Conservation (phyloP, 2,113 vertebrate genomes). For the Alosa alosa region DNA sequence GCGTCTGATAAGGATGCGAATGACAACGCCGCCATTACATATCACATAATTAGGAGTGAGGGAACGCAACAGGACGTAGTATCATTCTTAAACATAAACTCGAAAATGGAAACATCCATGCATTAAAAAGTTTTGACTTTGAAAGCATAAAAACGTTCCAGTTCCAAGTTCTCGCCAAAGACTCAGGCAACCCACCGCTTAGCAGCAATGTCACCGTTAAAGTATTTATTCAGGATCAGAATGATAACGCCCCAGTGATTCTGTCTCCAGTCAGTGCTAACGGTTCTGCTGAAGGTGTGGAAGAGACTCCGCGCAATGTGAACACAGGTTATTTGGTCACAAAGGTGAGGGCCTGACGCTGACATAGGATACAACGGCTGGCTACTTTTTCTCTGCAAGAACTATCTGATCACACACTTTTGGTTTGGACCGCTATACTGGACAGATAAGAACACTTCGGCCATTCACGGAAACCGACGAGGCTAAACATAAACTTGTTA, state of each 20-base stretch:
- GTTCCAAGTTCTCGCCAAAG: conserved; percentile 50
- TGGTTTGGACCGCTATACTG: conserved; percentile 52
- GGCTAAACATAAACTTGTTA: conserved; percentile 48
- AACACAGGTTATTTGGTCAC: conserved; percentile 54
- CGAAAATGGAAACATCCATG: conserved; percentile 49
- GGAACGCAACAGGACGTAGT: background rate
- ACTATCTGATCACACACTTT: conserved; percentile 52
- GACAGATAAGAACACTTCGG: conserved; percentile 55
- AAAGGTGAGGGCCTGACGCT: conserved; percentile 56
- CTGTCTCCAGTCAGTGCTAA: conserved; percentile 46
- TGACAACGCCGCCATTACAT: conserved; percentile 51
- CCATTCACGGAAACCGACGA: conserved; percentile 55
- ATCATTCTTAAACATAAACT: conserved; percentile 52
- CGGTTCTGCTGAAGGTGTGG: conserved; percentile 48
- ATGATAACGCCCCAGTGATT: conserved; percentile 58
- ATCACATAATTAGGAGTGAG: conserved; percentile 43
- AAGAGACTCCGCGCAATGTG: conserved; percentile 49
- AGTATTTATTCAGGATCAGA: conserved; percentile 58
- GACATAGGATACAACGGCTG: conserved; percentile 60
- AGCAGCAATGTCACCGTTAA: conserved; percentile 52
- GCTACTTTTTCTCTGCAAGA: conserved; percentile 52
- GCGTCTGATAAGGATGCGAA: conserved; percentile 55
- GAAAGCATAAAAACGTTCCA: conserved; percentile 41
- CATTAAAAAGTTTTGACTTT: conserved; percentile 58
- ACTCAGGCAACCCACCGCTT: conserved; percentile 49